These are phyloP conservation scores for Machaerirhynchus nigripectus DNA, from an alignment of 2,113 vertebrate genomes.

Conservation along the genomic window DNA sequence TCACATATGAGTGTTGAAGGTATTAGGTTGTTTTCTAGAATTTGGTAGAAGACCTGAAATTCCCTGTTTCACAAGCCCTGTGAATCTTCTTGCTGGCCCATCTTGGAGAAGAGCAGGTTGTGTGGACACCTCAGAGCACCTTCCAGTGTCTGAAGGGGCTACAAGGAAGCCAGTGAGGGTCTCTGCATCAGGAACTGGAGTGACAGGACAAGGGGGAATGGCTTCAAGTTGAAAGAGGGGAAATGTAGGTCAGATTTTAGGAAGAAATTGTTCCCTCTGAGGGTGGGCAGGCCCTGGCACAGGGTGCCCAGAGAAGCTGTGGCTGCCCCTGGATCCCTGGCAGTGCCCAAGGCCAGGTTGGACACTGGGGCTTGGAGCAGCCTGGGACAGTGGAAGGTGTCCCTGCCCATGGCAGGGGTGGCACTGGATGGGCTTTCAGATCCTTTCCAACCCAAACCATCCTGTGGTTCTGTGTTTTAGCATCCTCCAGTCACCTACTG, in stretches of 20 bases:
- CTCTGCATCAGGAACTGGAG: not conserved
- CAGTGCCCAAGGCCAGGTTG: not conserved
- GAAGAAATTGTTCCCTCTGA: rapidly evolving
- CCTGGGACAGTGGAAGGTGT: not conserved
- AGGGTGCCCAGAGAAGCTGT: not conserved
- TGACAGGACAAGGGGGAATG: not conserved
- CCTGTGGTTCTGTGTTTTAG: not conserved
- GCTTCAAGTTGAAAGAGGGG: not conserved
- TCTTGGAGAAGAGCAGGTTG: not conserved
- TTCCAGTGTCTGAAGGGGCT: not conserved
- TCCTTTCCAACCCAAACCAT: not conserved
- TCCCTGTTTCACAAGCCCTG: not conserved
- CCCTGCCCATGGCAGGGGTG: not conserved
- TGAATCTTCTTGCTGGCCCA: not conserved
- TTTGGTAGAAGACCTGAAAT: not conserved
- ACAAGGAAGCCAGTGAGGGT: not conserved
- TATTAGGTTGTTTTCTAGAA: not conserved
- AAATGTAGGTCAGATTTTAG: not conserved
- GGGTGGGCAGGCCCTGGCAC: rapidly evolving
- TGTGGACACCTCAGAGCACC: not conserved
- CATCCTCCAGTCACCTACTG: not conserved
- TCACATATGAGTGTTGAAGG: not conserved
- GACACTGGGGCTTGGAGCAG: not conserved
- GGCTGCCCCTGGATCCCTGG: not conserved
- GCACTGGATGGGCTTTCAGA: rapidly evolving